These are phyloP conservation scores for Cyclargus thomasi DNA, from an alignment of 1,140 invertebrate species.

Conservation along the genomic window DNA sequence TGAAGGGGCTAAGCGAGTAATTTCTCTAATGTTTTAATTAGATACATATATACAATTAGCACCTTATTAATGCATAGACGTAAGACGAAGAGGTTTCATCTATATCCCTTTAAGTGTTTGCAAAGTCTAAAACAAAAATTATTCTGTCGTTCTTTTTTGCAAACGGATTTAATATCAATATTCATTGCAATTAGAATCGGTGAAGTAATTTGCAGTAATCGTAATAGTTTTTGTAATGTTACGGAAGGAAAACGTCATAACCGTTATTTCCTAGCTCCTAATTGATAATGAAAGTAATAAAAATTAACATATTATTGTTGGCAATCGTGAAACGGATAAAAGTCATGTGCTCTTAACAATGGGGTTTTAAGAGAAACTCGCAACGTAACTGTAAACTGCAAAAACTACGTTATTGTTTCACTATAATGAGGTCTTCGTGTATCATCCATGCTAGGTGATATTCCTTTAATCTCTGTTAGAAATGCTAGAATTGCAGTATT, in stretches of 20 bases:
- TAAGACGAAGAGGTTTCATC: too few relatives aligned
- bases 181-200: neutral
- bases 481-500: neutral
- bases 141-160: too few relatives aligned
- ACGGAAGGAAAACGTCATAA: neutral
- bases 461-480: neutral
- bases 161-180: neutral
- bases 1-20: neutral
- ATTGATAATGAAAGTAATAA: neutral
- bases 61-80: too few relatives aligned
- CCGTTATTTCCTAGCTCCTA: neutral
- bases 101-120: too few relatives aligned
- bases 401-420: conserved; percentile 13
- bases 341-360: conserved; percentile 1
- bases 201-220: neutral
- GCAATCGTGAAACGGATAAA: conserved; percentile 2
- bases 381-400: conserved; percentile 3
- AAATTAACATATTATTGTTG: neutral
- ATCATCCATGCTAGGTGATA: neutral
- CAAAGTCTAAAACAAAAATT: neutral
- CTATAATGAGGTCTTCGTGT: neutral
- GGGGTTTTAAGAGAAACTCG: conserved; percentile 2
- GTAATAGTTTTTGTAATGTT: neutral
- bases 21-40: neutral
- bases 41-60: too few relatives aligned